A percentile compares a stretch with the other conserved stretches of the same genome.
phyloP scores from a whole-genome alignment of 1,140 invertebrate species.

The Zaprionus ghesquierei region DNA sequence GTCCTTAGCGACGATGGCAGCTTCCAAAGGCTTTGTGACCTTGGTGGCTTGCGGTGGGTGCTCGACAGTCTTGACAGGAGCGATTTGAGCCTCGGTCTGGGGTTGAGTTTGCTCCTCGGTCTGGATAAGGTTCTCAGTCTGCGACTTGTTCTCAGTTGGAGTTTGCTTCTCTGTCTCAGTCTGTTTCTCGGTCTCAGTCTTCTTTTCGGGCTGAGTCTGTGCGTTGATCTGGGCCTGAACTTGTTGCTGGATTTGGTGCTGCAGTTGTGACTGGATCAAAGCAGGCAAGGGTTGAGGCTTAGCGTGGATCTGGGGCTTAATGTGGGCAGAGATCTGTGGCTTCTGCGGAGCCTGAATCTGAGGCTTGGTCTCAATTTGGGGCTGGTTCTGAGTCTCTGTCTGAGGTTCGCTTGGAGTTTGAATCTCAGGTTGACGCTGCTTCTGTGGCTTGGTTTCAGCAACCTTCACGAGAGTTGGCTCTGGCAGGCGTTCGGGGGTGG shows the following conservation, averaged over 20 bases:
- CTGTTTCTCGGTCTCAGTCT: neutral
- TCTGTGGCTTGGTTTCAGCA: conserved; percentile 5
- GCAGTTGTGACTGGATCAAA: neutral
- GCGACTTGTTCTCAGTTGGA: neutral
- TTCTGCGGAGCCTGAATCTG: neutral
- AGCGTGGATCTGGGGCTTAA: neutral
- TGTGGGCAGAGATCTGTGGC: neutral
- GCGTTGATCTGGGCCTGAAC: neutral
- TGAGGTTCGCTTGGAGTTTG: neutral
- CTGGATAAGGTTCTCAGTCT: neutral
- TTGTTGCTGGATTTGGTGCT: neutral
- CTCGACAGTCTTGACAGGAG: neutral
- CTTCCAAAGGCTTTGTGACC: neutral
- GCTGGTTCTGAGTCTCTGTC: neutral
- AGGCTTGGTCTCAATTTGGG: neutral
- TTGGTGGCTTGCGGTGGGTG: neutral
- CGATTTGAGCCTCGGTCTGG: neutral
- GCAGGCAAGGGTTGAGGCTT: neutral
- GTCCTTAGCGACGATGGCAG: conserved; percentile 32
- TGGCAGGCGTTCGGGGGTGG: neutral
- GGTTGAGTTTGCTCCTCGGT: neutral
- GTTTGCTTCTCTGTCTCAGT: neutral
- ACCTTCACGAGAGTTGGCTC: conserved; percentile 37
- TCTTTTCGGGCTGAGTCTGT: neutral
- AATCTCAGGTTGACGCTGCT: neutral